These are phyloP conservation scores for Julus scandinavius DNA, from an alignment of 2,888 invertebrate genomes.

Conservation along the genomic window DNA sequence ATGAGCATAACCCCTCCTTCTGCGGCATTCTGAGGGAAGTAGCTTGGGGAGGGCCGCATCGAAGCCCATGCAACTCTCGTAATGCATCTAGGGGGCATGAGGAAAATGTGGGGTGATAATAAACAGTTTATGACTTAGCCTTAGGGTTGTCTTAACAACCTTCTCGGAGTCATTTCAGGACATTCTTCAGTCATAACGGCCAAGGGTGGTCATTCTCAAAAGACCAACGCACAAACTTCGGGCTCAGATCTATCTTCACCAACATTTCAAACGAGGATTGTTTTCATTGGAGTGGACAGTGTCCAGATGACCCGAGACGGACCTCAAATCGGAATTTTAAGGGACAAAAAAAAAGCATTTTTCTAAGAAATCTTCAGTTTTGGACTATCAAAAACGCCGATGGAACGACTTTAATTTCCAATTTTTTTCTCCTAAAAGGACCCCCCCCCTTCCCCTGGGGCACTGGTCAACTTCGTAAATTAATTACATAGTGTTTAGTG, in stretches of 20 bases:
- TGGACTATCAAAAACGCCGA: background rate
- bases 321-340: background rate
- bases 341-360: background rate
- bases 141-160: conserved; percentile 53
- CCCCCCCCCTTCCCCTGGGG: too few species aligned
- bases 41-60: background rate
- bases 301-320: background rate
- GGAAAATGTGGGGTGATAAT: conserved; percentile 48
- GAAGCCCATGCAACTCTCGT: conserved; percentile 39
- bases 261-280: conserved; percentile 24
- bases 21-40: background rate
- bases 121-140: conserved; percentile 53
- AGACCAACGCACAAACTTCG: background rate
- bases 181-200: conserved; percentile 49
- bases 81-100: conserved; percentile 39
- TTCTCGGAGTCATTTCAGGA: conserved; percentile 52
- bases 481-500: too few species aligned
- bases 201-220: conserved; percentile 51
- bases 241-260: conserved; percentile 12
- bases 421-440: background rate
- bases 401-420: background rate
- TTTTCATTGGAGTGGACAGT: conserved; percentile 44
- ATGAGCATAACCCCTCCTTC: background rate
- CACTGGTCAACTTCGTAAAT: too few species aligned
- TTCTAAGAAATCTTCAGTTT: background rate